Base-by-base conservation (phyloP, 2,797 vertebrate genomes). In the Setipinna tenuifilis region DNA sequence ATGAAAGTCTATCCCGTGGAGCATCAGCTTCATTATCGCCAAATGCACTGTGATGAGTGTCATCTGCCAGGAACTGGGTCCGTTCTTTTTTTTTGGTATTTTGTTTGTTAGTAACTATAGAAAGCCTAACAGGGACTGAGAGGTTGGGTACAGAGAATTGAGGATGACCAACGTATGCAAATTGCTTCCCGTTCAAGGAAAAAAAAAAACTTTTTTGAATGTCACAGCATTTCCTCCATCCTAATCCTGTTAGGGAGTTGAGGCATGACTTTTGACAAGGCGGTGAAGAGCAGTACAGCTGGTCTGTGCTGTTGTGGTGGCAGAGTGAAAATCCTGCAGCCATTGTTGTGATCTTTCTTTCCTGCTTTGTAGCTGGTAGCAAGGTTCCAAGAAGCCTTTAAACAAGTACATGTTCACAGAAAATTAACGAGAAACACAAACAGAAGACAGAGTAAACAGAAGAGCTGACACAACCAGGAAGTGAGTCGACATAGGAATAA, bases 1-100 rank as follows among this genome's bases (percentile, higher is more conserved):
- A 91, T 86, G 87, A 88, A 87, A 90, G 84, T 84, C 85, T 83
- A 90, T 93, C 87, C 88, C 80, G 89, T 16, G 46, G 87, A 87
- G 80, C 41, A 62, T 82, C 6, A 59, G 87, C 82, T 88, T 91
- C 88, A 91, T 92, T 92, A 90, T 88, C 16, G 84, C 87, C 87
- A 87, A 89, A 92, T 91, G 87, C 89, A 88, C 89, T 80, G 88
- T 90, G 90, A 89, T 83, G 87, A 87, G 57, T 17, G 6, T 21
- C 31, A 0, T 10, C 25, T 65, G 65, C 57, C 41, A 86, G 82
- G 85, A 85, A 59, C 23, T 48, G 12, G 31, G 48, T 23, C 14
- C 9, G 9, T 25, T 11, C 23, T 41, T 11, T 44, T 41, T 81
- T 58, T 11, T 84, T 9, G 31, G 57, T 41, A 31, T 54, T 83